phyloP scores from a whole-genome alignment of 2,797 vertebrate genomes.

The Hybognathus amarus region DNA sequence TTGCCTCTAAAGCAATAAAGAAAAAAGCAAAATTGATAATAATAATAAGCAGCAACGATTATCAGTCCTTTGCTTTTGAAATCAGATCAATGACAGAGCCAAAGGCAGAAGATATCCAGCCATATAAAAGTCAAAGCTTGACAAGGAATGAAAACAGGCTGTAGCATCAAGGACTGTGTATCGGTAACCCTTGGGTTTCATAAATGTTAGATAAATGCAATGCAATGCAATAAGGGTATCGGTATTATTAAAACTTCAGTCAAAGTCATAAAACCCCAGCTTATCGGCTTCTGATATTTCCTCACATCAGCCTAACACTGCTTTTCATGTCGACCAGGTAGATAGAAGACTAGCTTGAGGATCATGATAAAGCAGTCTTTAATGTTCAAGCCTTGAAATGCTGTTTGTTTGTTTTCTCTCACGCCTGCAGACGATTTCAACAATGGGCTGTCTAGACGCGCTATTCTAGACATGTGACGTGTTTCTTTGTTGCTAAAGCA shows the following conservation, averaged over 20 bases:
- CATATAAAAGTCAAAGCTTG: slow-evolving; percentile 32
- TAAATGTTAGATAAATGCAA: background rate
- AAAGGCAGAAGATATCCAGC: slow-evolving; percentile 16
- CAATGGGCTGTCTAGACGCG: background rate
- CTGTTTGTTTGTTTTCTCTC: slow-evolving; percentile 9
- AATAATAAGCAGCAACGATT: slow-evolving; percentile 1
- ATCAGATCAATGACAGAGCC: background rate
- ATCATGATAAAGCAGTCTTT: slow-evolving; percentile 20
- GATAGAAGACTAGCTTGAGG: slow-evolving; percentile 13
- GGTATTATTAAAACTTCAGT: slow-evolving; percentile 9
- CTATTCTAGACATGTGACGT: background rate
- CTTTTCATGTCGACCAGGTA: slow-evolving; percentile 17
- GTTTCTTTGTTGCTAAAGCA: slow-evolving; percentile 25
- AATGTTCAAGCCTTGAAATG: slow-evolving; percentile 17
- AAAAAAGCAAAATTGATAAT: background rate
- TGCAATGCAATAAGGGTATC: slow-evolving; percentile 1
- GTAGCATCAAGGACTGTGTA: background rate
- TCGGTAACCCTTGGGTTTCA: slow-evolving; percentile 11
- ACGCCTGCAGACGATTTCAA: slow-evolving; percentile 11
- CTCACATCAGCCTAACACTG: background rate
- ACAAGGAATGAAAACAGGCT: slow-evolving; percentile 4
- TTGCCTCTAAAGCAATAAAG: background rate
- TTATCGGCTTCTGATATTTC: slow-evolving; percentile 10
- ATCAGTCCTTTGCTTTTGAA: background rate
- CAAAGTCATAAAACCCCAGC: slow-evolving; percentile 3